phyloP scores from a whole-genome alignment of 2,797 vertebrate genomes.

The Hipposideros larvatus region DNA sequence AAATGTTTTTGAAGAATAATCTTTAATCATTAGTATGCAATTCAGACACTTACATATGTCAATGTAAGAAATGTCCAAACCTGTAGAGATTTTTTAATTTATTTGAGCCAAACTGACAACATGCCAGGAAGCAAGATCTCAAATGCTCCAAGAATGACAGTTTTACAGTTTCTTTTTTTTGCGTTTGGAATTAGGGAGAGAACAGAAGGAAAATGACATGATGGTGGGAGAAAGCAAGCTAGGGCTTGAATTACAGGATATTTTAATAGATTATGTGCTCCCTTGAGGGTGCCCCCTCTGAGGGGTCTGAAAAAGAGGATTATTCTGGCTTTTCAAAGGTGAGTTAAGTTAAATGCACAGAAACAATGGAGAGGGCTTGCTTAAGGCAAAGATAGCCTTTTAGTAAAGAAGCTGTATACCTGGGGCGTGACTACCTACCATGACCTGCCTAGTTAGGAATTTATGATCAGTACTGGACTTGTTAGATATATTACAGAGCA shows the following conservation, averaged over 20 bases:
- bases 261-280: background rate
- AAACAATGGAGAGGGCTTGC: background rate
- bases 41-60: conserved; percentile 16
- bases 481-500: background rate
- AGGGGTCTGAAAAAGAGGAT: background rate
- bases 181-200: background rate
- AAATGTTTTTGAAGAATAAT: conserved; percentile 19
- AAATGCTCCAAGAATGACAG: background rate
- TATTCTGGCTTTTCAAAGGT: background rate
- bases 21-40: background rate
- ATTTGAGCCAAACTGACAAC: background rate
- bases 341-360: background rate
- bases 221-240: background rate
- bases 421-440: background rate
- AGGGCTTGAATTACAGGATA: background rate
- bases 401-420: background rate
- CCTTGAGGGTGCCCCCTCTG: background rate
- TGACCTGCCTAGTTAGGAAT: background rate
- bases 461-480: background rate
- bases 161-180: background rate
- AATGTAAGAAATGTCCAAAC: background rate
- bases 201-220: background rate
- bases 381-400: background rate
- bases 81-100: background rate
- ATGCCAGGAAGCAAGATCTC: background rate